Base-by-base conservation (phyloP, 2,113 vertebrate species). In the Tupaia chinensis region DNA sequence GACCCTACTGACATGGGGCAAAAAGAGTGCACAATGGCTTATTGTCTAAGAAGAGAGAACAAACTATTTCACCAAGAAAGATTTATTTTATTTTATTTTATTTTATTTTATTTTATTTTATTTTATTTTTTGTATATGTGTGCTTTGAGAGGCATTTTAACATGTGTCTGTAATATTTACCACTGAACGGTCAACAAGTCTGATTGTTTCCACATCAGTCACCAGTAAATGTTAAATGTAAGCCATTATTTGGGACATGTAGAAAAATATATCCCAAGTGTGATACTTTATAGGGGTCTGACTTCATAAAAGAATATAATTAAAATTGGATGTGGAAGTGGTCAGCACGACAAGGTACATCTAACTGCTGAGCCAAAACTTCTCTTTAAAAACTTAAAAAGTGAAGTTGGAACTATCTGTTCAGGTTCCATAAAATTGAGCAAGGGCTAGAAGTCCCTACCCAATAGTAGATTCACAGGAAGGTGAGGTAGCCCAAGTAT, bases 81-180 rank as follows among this genome's bases (percentile, higher is more conserved):
- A 93, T 0, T 74, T 27, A 17, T 34, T 14, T 70, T 54, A 44
- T 44, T 44, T 44, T 44, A 44, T 44, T 44, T 44, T 44, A 44
- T 44, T 44, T 32, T 32, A 44, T 44, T 44, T 44, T 44, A 44
- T 44, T 44, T 44, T 44, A 44, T 44, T 44, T 32, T 32, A 44
- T 44, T 44, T 44, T 44, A 44, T 44, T 44, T 44, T 44, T 70
- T 27, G 60, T 53, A 6, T 63, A 23, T 88, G 54, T 89, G 76
- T 87, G 53, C 5, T 89, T 83, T 79, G 25, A 92, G 72, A 74
- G 68, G 17, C 66, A 56, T 53, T 89, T 94, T 93, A 65, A 60
- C 13, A 77, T 77, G 5, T 74, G 16, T 65, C 15, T 61, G 5
- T 60, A 84, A 74, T 60, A 32, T 13, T 9, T 1, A 23, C 27